A percentile compares a stretch with the other conserved stretches of the same genome.
Conservation (phyloP, 1,140 invertebrate species). For the Neotoxoptera formosana region DNA sequence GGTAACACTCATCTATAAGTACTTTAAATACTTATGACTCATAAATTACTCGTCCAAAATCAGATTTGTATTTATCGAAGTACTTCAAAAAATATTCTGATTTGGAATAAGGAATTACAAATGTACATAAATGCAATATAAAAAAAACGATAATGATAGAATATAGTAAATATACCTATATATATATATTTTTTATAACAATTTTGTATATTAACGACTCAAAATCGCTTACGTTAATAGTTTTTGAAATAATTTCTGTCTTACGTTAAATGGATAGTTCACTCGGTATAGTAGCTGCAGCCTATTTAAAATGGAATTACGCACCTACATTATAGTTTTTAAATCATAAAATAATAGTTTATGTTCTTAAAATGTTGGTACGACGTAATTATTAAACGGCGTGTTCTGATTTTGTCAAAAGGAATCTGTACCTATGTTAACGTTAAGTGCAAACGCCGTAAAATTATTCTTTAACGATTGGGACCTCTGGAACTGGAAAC, state of each 20-base stretch:
- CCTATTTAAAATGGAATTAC: not conserved
- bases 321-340: not conserved
- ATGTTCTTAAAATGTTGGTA: not conserved
- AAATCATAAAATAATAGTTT: not conserved
- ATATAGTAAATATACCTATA: not conserved
- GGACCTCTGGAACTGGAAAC: not conserved
- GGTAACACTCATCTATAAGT: too few relatives aligned
- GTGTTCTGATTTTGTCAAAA: not conserved
- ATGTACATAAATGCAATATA: not conserved
- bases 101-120: not conserved
- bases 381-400: not conserved
- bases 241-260: not conserved
- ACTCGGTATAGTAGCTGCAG: not conserved
- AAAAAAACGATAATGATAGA: not conserved
- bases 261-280: not conserved
- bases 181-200: not conserved
- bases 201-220: not conserved
- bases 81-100: too few relatives aligned
- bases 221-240: not conserved
- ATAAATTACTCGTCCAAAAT: not conserved
- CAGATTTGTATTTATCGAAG: not conserved
- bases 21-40: not conserved
- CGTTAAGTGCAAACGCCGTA: slow-evolving; percentile 2
- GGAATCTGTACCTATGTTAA: not conserved
- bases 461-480: slow-evolving; percentile 30